These are phyloP conservation scores for Haplotaxodon microlepis DNA, from an alignment of 2,113 vertebrate genomes.

Conservation along the genomic window DNA sequence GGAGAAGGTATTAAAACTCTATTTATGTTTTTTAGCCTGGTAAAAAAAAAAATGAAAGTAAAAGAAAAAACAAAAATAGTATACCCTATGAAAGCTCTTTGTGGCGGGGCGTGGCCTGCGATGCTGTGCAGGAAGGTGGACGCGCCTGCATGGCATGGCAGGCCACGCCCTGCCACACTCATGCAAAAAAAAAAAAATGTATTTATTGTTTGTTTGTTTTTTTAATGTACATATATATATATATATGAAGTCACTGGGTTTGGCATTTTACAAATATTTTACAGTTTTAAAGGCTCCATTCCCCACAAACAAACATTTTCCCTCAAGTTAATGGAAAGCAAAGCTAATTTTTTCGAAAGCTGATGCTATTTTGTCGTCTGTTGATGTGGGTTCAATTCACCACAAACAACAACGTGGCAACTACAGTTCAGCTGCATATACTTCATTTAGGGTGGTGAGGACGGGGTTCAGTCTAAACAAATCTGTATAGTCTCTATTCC, in stretches of 20 bases:
- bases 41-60: conserved; percentile 17
- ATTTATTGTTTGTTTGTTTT: conserved; percentile 72
- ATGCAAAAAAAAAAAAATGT: conserved; percentile 26
- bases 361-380: conserved; percentile 8
- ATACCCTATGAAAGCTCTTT: conserved; percentile 50
- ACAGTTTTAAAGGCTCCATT: not conserved
- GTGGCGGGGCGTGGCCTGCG: accelerated
- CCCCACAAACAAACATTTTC: not conserved
- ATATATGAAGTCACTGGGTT: conserved; percentile 29
- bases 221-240: conserved; percentile 8
- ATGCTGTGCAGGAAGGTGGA: not conserved
- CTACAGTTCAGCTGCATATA: conserved; percentile 16
- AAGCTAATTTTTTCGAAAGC: conserved; percentile 30
- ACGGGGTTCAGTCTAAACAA: conserved; percentile 47
- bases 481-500: conserved; percentile 4
- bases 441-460: conserved; percentile 31
- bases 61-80: conserved; percentile 33
- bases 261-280: not conserved
- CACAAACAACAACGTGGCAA: conserved; percentile 20
- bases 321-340: conserved; percentile 1
- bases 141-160: not conserved
- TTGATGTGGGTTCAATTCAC: conserved; percentile 8
- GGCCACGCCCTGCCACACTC: not conserved
- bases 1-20: conserved; percentile 76
- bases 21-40: conserved; percentile 80